Percentiles rank a stretch among this genome's conserved stretches.
Evolutionary conservation across 53 echinoderm and acorn worm genomes (phyloP).

Genomic region (Henricia sp.): DNA sequence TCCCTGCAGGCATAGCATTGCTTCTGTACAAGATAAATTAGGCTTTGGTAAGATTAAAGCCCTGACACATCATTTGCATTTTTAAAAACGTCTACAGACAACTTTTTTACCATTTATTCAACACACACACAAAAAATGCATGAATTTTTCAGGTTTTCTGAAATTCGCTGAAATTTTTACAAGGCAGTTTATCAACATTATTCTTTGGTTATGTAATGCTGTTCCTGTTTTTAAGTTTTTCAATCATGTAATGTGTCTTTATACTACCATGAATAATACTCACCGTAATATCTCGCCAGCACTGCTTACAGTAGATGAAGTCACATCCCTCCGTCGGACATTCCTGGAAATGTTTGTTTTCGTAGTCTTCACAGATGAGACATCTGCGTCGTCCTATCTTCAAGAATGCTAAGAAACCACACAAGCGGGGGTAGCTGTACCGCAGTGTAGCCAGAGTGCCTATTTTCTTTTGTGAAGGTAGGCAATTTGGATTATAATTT

Average conservation of each 20-base stretch:
- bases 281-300: conserved; percentile 89
- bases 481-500: not conserved
- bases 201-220: no score
- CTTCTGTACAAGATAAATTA: conserved; percentile 2
- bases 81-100: not conserved
- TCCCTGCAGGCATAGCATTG: conserved; percentile 59
- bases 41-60: no score
- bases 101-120: not conserved
- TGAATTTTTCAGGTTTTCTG: no score
- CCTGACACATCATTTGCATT: no score
- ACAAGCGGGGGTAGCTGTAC: conserved; percentile 68
- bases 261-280: not conserved
- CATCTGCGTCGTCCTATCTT: conserved; percentile 76
- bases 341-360: conserved; percentile 62
- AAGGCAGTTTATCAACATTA: no score
- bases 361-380: conserved; percentile 84
- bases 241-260: not conserved
- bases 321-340: conserved; percentile 72
- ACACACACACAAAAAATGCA: no score
- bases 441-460: conserved; percentile 62
- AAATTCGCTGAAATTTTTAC: no score
- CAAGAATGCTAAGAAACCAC: conserved; percentile 53
- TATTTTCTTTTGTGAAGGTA: conserved; percentile 68
- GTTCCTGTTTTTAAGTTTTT: not conserved
- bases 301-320: conserved; percentile 84